A percentile compares a stretch with the other conserved stretches of the same genome.
Evolutionary conservation across 1,140 invertebrate species (phyloP).

Genomic region (Macrostomum lignano): DNA sequence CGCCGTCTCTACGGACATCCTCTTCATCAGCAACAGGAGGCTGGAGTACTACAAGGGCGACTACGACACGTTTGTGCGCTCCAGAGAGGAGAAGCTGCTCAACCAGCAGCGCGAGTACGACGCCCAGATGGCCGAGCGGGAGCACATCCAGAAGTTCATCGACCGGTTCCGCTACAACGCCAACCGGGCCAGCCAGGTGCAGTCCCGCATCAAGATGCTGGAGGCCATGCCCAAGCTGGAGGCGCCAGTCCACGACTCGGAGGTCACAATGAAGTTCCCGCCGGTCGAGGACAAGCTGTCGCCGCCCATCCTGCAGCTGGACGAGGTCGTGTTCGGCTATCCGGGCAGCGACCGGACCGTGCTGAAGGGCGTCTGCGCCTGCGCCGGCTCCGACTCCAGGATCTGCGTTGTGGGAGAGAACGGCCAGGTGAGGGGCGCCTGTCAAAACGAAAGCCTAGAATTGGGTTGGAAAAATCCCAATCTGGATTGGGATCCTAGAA

Average conservation of each 20-base stretch:
- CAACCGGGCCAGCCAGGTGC: conserved; percentile 81
- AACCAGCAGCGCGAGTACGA: conserved; percentile 88
- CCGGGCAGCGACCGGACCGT: conserved; percentile 34
- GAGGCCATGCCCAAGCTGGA: conserved; percentile 87
- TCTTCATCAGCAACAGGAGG: conserved; percentile 60
- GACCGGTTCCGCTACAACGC: conserved; percentile 95
- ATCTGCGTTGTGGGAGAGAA: conserved; percentile 83
- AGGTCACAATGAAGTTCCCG: conserved; percentile 66
- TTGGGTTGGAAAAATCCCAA: too few relatives aligned
- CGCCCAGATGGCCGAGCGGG: conserved; percentile 68
- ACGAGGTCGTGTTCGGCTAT: conserved; percentile 74
- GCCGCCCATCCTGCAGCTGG: conserved; percentile 69
- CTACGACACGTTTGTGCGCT: conserved; percentile 76
- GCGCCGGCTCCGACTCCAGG: conserved; percentile 64
- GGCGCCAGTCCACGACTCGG: conserved; percentile 66
- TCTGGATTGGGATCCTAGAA: too few relatives aligned
- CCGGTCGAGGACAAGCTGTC: conserved; percentile 63
- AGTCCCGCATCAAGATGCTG: conserved; percentile 92
- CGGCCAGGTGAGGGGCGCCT: too few relatives aligned
- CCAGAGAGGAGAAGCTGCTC: conserved; percentile 67
- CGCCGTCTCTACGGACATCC: conserved; percentile 76
- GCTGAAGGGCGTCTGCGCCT: conserved; percentile 57
- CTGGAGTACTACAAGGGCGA: conserved; percentile 72
- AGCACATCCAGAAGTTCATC: conserved; percentile 54
- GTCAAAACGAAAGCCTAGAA: too few relatives aligned